Percentiles rank a stretch among this genome's conserved stretches.
These are phyloP conservation scores for Tragelaphus scriptus DNA, from an alignment of 2,113 vertebrate species.

Conservation along the genomic window DNA sequence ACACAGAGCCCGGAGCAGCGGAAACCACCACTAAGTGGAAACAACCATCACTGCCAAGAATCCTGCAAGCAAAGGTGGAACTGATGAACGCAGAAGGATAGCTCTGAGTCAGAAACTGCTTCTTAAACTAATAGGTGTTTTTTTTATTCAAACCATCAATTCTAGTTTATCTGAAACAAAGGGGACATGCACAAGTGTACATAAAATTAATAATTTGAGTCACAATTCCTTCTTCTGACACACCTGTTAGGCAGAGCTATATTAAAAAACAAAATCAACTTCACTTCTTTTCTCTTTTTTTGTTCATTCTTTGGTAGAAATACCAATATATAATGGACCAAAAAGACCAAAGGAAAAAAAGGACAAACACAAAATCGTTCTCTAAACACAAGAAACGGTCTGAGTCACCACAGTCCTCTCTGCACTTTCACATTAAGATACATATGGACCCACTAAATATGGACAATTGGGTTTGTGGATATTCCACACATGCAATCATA, in stretches of 20 bases:
- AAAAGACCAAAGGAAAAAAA: not conserved
- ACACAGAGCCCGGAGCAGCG: not conserved
- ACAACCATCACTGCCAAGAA: not conserved
- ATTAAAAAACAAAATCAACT: not conserved
- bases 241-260: not conserved
- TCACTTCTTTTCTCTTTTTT: not conserved
- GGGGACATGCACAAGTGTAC: not conserved
- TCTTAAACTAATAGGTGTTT: not conserved
- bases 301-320: not conserved
- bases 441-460: not conserved
- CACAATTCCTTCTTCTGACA: not conserved
- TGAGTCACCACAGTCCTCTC: not conserved
- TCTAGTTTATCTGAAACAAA: conserved; percentile 5
- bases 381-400: not conserved
- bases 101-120: not conserved
- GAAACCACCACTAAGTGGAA: not conserved
- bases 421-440: not conserved
- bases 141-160: not conserved
- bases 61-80: conserved; percentile 10
- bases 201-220: not conserved
- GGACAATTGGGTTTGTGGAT: not conserved
- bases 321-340: not conserved
- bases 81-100: not conserved
- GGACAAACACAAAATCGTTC: not conserved
- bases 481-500: not conserved